Base-by-base conservation (phyloP, 1,140 invertebrate species). In the Rhagoletis pomonella region DNA sequence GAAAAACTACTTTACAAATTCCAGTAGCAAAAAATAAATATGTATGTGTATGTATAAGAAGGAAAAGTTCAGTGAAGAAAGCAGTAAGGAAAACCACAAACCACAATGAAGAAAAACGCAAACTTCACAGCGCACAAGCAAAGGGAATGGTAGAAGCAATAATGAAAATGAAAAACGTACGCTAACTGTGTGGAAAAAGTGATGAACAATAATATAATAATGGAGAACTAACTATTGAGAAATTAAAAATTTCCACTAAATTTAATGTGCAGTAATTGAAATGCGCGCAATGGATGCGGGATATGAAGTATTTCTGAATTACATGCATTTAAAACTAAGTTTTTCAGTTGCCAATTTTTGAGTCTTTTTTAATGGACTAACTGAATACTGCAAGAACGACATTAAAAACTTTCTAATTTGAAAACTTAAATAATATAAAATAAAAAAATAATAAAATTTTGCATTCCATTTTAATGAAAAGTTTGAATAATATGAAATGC, bases 241-340 rank as follows among this genome's bases (percentile, higher is more conserved):
- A 73, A 73, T 47, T 73, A 73, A 73, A 73, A 73, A 3, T 73
- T 73, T 73, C 39, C 67, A 73, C 1, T 73, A 47, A 73, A 47
- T 47, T 73, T 42, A 67, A 67, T 42, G 10, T 67, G 64, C 19
- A 67, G 29, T 12, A 39, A 9, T 67, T 67, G 29, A 3, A 39
- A 39, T 67, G 19, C 19, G 7, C 10, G 29, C 2, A 67, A 12
- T 39, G 64, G 29, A 1, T 29, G 29, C 29, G 0, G 0, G 29
- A 29, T 29, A 29, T 29, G 29, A 29, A 29, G 29, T 29, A 29
- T 29, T 29, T 29, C 1, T 29, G 29, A 29, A 29, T 29, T 29
- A 29, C 29, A 29, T 29, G 29, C 29, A 29, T 29, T 29, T 29
- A 29, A 29, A 1, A 29, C 29, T 1, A 29, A 29, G 29, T 29